Percentiles rank a stretch among this genome's conserved stretches.
phyloP scores from a whole-genome alignment of 2,113 vertebrate genomes.

The Chaetodon auriga region DNA sequence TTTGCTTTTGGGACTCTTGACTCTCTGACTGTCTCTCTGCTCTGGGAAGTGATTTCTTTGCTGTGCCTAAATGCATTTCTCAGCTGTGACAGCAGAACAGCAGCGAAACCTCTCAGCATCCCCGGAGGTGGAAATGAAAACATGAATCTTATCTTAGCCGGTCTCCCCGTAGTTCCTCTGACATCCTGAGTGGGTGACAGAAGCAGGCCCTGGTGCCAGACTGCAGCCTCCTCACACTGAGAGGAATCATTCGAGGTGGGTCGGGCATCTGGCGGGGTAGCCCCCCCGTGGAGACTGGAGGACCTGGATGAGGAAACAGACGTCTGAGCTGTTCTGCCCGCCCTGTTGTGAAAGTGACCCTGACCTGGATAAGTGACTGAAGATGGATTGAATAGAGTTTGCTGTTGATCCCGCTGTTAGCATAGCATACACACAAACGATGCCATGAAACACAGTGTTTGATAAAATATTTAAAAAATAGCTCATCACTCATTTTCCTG shows the following conservation, averaged over 20 bases:
- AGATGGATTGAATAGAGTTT: neutral
- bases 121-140: constrained; percentile 40
- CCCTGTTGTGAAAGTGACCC: constrained; percentile 36
- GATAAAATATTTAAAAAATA: too few relatives aligned
- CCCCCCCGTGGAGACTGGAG: neutral
- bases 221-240: neutral
- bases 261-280: constrained; percentile 37
- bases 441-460: too few relatives aligned
- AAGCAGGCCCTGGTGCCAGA: constrained; percentile 27
- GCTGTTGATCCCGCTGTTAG: neutral
- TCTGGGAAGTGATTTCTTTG: neutral
- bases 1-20: neutral
- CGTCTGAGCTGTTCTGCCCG: constrained; percentile 17
- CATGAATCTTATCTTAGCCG: constrained; percentile 58
- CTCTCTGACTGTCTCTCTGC: constrained; percentile 8
- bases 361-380: constrained; percentile 27
- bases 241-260: constrained; percentile 40
- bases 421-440: too few relatives aligned
- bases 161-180: constrained; percentile 27
- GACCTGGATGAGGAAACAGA: constrained; percentile 30
- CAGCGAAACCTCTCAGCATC: neutral
- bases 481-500: too few relatives aligned
- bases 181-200: constrained; percentile 20
- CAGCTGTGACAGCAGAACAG: constrained; percentile 22
- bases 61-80: constrained; percentile 28